These are phyloP conservation scores for Brachyalestes nurse DNA, from an alignment of 2,797 vertebrate species.

Conservation along the genomic window DNA sequence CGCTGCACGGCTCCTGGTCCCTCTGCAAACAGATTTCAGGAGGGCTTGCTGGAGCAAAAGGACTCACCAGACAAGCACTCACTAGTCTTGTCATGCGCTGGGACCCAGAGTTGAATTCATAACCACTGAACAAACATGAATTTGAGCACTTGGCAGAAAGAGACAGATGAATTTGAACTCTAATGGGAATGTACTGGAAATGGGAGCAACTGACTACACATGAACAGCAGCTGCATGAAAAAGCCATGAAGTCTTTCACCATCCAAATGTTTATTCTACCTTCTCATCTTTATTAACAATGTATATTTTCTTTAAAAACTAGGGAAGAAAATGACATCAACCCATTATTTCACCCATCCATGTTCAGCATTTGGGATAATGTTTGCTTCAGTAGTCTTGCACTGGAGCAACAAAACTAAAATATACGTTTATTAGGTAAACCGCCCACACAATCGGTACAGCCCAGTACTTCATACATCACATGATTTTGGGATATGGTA, in stretches of 20 bases:
- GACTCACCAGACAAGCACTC: constrained; percentile 51
- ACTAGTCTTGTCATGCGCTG: constrained; percentile 51
- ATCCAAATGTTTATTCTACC: constrained; percentile 4
- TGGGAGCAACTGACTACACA: constrained; percentile 31
- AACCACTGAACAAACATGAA: constrained; percentile 47
- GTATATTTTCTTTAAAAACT: not conserved
- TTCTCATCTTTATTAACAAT: not conserved
- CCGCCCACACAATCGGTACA: no score
- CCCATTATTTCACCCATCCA: not conserved
- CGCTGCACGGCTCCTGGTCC: constrained; percentile 58
- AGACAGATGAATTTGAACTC: constrained; percentile 43
- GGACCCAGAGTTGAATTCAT: constrained; percentile 52
- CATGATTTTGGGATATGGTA: no score
- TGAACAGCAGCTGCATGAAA: constrained; percentile 25
- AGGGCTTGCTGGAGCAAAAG: constrained; percentile 55
- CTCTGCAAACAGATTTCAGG: constrained; percentile 66
- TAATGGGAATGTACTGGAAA: constrained; percentile 43
- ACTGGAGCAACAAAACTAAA: not conserved
- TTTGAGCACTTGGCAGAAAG: constrained; percentile 42
- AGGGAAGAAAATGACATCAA: not conserved
- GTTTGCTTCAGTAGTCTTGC: not conserved
- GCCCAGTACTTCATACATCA: no score
- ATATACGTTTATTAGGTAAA: not conserved
- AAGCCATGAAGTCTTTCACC: constrained; percentile 28
- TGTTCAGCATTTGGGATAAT: no score